These are phyloP conservation scores for Acrocephalus kingi DNA, from an alignment of 2,113 vertebrate genomes.

Conservation along the genomic window DNA sequence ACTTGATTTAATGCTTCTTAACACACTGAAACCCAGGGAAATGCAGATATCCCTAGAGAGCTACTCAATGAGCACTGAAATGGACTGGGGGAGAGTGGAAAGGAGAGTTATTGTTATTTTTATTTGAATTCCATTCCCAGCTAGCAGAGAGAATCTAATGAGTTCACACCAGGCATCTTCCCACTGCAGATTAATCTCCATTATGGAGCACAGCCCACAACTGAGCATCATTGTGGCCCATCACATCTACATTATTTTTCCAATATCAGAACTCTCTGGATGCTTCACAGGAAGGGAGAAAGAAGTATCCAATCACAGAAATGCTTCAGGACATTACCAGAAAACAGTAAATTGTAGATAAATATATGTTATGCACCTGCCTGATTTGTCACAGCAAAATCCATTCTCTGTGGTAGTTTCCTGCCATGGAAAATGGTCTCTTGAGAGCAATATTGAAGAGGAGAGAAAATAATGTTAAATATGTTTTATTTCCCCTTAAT, in stretches of 20 bases:
- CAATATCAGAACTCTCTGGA: not conserved
- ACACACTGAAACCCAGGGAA: not conserved
- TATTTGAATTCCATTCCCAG: not conserved
- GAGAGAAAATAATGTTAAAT: not conserved
- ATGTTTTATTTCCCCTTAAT: not conserved
- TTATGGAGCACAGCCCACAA: not conserved
- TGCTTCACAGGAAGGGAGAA: not conserved
- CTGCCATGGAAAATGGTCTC: not conserved
- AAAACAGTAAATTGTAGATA: not conserved
- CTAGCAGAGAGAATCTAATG: not conserved
- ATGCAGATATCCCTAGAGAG: not conserved
- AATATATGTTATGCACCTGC: not conserved
- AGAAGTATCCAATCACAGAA: not conserved
- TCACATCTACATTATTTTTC: not conserved
- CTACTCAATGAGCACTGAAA: not conserved
- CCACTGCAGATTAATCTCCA: not conserved
- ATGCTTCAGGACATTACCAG: not conserved
- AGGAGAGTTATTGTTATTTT: not conserved
- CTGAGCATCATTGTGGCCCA: not conserved
- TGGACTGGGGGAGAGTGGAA: not conserved
- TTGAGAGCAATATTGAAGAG: not conserved
- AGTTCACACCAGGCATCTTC: not conserved
- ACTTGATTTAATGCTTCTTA: not conserved
- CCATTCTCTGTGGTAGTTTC: not conserved
- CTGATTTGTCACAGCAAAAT: not conserved